Percentiles rank a stretch among this genome's conserved stretches.
Conservation (phyloP, 2,888 invertebrate genomes). For the Drosophila multiciliata region DNA sequence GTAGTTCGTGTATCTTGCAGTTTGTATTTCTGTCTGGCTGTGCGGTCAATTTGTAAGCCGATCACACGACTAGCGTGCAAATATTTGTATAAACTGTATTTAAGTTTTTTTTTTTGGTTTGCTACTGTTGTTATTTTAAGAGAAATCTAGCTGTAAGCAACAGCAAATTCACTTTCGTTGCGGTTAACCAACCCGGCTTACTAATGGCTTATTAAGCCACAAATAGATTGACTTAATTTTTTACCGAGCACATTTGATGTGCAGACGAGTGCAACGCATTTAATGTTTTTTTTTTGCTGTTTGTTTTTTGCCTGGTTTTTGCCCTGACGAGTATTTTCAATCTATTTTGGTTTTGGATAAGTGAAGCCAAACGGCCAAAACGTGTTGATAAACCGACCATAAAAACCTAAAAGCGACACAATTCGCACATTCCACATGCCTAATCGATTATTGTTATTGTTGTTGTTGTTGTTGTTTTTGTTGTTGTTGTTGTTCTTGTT, state of each 20-base stretch:
- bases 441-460: constrained; percentile 9
- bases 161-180: constrained; percentile 75
- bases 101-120: constrained; percentile 30
- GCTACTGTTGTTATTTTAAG: constrained; percentile 38
- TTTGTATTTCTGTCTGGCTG: constrained; percentile 2
- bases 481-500: not conserved
- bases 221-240: constrained; percentile 72
- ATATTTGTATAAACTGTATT: constrained; percentile 65
- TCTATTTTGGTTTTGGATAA: constrained; percentile 30
- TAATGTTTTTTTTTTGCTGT: constrained; percentile 34
- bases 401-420: constrained; percentile 51
- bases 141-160: constrained; percentile 61
- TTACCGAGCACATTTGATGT: constrained; percentile 61
- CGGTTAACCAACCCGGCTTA: constrained; percentile 76
- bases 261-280: constrained; percentile 67
- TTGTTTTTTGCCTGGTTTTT: not conserved
- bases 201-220: constrained; percentile 78
- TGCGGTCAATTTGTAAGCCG: constrained; percentile 55
- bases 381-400: constrained; percentile 57
- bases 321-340: constrained; percentile 20
- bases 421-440: constrained; percentile 35
- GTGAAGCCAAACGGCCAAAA: constrained; percentile 43
- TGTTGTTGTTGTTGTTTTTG: not conserved
- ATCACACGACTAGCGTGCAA: constrained; percentile 72
- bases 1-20: constrained; percentile 18